Percentiles rank a stretch among this genome's conserved stretches.
These are phyloP conservation scores for Drosophila asahinai DNA, from an alignment of 1,140 invertebrate species.

Conservation along the genomic window DNA sequence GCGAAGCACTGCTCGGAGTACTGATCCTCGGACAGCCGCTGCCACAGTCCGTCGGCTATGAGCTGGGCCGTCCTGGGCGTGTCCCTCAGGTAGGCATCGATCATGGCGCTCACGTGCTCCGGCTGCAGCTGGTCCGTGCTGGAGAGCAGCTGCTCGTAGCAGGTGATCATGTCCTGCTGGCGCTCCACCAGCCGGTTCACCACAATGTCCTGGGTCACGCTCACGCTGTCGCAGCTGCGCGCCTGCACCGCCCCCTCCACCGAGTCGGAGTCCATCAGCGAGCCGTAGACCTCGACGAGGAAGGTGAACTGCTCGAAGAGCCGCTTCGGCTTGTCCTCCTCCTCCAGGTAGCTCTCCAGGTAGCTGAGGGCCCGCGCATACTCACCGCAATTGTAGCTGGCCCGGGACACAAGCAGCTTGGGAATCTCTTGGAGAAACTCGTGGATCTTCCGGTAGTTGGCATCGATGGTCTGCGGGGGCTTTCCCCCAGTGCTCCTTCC, in stretches of 20 bases:
- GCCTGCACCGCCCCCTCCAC: constrained; percentile 90
- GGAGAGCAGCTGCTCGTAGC: constrained; percentile 90
- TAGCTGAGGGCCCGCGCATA: constrained; percentile 91
- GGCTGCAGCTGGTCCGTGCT: constrained; percentile 85
- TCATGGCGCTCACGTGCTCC: constrained; percentile 83
- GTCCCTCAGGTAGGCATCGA: constrained; percentile 91
- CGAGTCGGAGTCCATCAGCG: constrained; percentile 91
- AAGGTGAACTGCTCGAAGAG: constrained; percentile 88
- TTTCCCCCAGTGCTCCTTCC: constrained; percentile 60
- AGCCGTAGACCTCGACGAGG: constrained; percentile 90
- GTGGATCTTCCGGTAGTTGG: constrained; percentile 82
- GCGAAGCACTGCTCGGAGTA: constrained; percentile 86
- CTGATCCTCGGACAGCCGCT: constrained; percentile 85
- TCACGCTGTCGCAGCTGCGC: constrained; percentile 88
- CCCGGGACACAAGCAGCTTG: constrained; percentile 88
- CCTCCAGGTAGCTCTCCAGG: constrained; percentile 89
- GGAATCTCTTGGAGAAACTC: constrained; percentile 88
- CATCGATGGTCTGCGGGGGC: constrained; percentile 59
- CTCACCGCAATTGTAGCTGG: constrained; percentile 90
- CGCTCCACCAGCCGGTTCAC: constrained; percentile 91
- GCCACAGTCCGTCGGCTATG: constrained; percentile 87
- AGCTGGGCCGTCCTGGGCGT: constrained; percentile 91
- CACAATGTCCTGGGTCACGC: constrained; percentile 89
- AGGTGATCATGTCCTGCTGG: constrained; percentile 90
- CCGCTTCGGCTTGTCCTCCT: constrained; percentile 85